Conservation (phyloP, 2,113 vertebrate species). For the Gobio gobio region DNA sequence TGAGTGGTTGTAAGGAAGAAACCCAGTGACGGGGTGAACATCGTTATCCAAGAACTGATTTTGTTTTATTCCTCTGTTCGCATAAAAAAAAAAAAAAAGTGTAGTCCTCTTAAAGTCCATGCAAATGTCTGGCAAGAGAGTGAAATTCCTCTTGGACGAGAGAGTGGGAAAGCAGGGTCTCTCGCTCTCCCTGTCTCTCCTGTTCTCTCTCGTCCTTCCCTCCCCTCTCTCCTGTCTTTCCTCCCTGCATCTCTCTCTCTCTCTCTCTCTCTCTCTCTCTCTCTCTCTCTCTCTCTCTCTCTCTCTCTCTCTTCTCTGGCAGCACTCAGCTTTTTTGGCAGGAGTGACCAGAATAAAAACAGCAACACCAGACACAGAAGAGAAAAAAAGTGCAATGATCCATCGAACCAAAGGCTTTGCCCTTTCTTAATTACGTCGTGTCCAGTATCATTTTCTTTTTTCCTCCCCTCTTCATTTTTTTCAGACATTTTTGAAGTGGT, state of each 20-base stretch:
- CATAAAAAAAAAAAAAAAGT: slow-evolving; percentile 52
- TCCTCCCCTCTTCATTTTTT: slow-evolving; percentile 60
- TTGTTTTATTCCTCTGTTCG: slow-evolving; percentile 37
- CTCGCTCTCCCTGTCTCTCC: slow-evolving; percentile 23
- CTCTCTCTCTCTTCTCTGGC: slow-evolving; percentile 65
- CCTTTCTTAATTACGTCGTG: slow-evolving; percentile 84
- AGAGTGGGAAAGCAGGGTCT: slow-evolving; percentile 48
- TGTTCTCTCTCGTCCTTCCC: slow-evolving; percentile 32
- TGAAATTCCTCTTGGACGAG: slow-evolving; percentile 72
- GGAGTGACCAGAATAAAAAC: slow-evolving; percentile 84
- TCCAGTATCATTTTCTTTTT: slow-evolving; percentile 71
- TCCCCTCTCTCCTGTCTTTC: slow-evolving; percentile 11
- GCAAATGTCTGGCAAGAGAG: slow-evolving; percentile 72
- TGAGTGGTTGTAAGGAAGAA: slow-evolving; percentile 1
- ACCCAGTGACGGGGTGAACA: background rate
- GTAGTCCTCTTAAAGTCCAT: slow-evolving; percentile 68
- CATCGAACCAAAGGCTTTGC: slow-evolving; percentile 75
- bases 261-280: slow-evolving; percentile 45
- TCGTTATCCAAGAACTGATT: slow-evolving; percentile 22
- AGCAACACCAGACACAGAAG: slow-evolving; percentile 79
- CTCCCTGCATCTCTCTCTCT: slow-evolving; percentile 47
- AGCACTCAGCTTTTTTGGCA: slow-evolving; percentile 77
- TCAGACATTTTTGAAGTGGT: slow-evolving; percentile 79
- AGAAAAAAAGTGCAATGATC: slow-evolving; percentile 77
- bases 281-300: slow-evolving; percentile 56